Conservation (phyloP, 2,888 invertebrate genomes). For the Lycophotia porphyrea region DNA sequence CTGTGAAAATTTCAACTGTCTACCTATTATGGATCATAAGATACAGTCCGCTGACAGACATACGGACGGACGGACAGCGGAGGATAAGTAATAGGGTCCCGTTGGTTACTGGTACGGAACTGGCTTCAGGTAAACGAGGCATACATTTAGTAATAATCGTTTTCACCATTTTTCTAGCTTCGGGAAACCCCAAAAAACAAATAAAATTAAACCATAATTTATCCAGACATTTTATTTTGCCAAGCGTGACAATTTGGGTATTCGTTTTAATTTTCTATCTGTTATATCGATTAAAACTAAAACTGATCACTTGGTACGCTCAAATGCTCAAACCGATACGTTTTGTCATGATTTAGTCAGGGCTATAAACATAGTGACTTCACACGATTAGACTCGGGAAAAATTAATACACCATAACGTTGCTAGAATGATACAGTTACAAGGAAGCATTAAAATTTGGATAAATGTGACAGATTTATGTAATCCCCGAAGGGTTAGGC, state of each 20-base stretch:
- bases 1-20: too few relatives aligned
- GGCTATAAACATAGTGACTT: slow-evolving; percentile 23
- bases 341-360: slow-evolving; percentile 11
- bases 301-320: background rate
- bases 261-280: background rate
- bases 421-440: background rate
- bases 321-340: slow-evolving; percentile 16
- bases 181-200: background rate
- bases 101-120: too few relatives aligned
- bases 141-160: too few relatives aligned
- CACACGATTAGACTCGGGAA: background rate
- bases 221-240: background rate
- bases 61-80: too few relatives aligned
- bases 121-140: too few relatives aligned
- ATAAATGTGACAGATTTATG: too few relatives aligned
- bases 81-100: too few relatives aligned
- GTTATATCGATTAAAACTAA: background rate
- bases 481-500: too few relatives aligned
- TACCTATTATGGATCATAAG: too few relatives aligned
- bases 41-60: too few relatives aligned
- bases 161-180: too few relatives aligned
- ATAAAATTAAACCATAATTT: background rate
- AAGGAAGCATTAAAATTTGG: background rate
- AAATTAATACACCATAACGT: background rate
- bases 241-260: background rate